phyloP scores from a whole-genome alignment of 1,140 invertebrate genomes.

The Pararge aegeria region DNA sequence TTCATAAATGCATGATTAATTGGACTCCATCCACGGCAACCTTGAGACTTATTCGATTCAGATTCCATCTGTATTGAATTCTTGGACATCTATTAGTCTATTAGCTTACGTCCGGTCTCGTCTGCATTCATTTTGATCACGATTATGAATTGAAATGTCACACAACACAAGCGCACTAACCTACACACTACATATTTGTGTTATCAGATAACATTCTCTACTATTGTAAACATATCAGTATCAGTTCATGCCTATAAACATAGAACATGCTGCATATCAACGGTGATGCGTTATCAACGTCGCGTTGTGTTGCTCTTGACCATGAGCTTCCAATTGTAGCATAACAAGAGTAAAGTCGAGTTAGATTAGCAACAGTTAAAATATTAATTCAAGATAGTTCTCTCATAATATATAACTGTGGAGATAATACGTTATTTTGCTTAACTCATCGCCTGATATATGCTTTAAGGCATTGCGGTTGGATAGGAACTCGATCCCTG shows the following conservation, averaged over 20 bases:
- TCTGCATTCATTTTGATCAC: neutral
- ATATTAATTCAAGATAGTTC: slow-evolving; percentile 29
- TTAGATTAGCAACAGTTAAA: slow-evolving; percentile 25
- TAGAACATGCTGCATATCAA: slow-evolving; percentile 10
- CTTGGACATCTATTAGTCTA: neutral
- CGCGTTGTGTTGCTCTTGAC: slow-evolving; percentile 41
- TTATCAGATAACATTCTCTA: slow-evolving; percentile 47
- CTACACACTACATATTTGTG: slow-evolving; percentile 25
- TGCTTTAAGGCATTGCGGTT: slow-evolving; percentile 17
- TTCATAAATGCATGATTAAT: neutral
- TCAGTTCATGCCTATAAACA: slow-evolving; percentile 31
- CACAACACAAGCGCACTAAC: slow-evolving; percentile 16
- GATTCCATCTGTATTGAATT: neutral
- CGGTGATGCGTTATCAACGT: slow-evolving; percentile 34
- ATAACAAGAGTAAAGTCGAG: slow-evolving; percentile 5
- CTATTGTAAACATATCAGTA: slow-evolving; percentile 56
- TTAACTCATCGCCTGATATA: neutral
- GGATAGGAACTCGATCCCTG: slow-evolving; percentile 24
- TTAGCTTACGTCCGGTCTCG: neutral
- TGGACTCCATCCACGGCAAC: neutral
- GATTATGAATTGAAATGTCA: slow-evolving; percentile 23
- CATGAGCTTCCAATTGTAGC: slow-evolving; percentile 27
- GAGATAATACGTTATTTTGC: slow-evolving; percentile 14
- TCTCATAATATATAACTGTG: slow-evolving; percentile 8
- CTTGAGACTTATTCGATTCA: neutral